Percentiles rank a stretch among this genome's conserved stretches.
phyloP scores from a whole-genome alignment of 2,113 vertebrate species.

The Solenodon paradoxus region DNA sequence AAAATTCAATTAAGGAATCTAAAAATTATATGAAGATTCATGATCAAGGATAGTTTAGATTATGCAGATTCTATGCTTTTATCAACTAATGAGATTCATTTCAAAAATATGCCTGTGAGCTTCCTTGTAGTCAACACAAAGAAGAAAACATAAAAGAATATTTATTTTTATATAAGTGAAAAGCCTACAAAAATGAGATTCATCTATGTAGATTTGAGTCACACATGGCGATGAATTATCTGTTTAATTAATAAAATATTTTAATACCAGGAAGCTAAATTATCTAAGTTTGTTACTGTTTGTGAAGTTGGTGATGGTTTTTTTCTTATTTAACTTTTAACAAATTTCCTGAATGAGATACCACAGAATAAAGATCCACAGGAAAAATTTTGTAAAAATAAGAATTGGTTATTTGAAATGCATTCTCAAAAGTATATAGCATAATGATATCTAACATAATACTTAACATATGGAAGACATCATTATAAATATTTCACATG shows the following conservation, averaged over 20 bases:
- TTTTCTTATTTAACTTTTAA: background rate
- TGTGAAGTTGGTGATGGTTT: background rate
- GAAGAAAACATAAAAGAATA: background rate
- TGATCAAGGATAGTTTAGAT: background rate
- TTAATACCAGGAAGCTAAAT: background rate
- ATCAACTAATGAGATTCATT: background rate
- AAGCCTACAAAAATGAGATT: background rate
- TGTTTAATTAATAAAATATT: background rate
- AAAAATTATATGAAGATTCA: background rate
- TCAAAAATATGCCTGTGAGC: background rate
- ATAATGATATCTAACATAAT: background rate
- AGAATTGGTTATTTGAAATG: background rate
- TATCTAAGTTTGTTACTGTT: background rate
- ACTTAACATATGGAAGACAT: background rate
- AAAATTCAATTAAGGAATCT: background rate
- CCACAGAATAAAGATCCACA: background rate
- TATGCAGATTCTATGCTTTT: background rate
- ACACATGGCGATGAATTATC: background rate
- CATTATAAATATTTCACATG: background rate
- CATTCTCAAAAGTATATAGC: background rate
- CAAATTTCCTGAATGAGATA: background rate
- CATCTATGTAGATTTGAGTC: background rate
- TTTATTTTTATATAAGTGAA: background rate
- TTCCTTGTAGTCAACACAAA: background rate
- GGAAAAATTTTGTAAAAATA: background rate